Evolutionary conservation across 2,888 invertebrate species (phyloP).

Genomic region (Ormyrus thymus): DNA sequence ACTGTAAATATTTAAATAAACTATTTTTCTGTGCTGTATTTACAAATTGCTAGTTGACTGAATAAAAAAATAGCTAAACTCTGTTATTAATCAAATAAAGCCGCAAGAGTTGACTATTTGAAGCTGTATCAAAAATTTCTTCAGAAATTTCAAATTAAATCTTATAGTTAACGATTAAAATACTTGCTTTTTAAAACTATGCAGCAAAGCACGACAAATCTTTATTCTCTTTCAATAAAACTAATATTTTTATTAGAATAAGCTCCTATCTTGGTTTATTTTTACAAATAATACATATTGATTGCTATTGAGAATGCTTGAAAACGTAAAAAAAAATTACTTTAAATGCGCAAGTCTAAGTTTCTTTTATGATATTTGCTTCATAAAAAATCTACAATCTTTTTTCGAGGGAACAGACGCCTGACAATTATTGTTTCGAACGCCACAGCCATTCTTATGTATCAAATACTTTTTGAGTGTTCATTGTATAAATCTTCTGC

Average conservation of each 20-base stretch:
- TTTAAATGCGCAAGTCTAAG: constrained; percentile 36
- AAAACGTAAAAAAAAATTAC: constrained; percentile 5
- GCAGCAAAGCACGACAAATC: too few species aligned
- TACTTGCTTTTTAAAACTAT: too few species aligned
- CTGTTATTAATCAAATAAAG: too few species aligned
- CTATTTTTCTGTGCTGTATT: constrained; percentile 7
- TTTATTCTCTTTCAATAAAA: too few species aligned
- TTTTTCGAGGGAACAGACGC: not conserved
- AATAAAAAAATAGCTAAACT: too few species aligned
- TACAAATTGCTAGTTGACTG: not conserved
- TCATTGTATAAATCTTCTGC: constrained; percentile 62
- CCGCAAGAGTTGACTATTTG: too few species aligned
- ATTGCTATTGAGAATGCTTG: not conserved
- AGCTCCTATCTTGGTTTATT: too few species aligned
- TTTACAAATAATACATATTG: not conserved
- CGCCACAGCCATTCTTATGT: constrained; percentile 78
- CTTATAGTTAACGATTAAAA: too few species aligned
- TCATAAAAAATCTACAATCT: not conserved
- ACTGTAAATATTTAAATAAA: constrained; percentile 38
- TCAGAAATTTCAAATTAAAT: not conserved
- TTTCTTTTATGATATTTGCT: constrained; percentile 8
- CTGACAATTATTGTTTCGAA: constrained; percentile 64
- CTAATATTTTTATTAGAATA: too few species aligned
- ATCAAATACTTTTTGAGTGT: constrained; percentile 78
- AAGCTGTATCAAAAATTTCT: too few species aligned